These are phyloP conservation scores for Idaea straminata DNA, from an alignment of 2,888 invertebrate species.

Conservation along the genomic window DNA sequence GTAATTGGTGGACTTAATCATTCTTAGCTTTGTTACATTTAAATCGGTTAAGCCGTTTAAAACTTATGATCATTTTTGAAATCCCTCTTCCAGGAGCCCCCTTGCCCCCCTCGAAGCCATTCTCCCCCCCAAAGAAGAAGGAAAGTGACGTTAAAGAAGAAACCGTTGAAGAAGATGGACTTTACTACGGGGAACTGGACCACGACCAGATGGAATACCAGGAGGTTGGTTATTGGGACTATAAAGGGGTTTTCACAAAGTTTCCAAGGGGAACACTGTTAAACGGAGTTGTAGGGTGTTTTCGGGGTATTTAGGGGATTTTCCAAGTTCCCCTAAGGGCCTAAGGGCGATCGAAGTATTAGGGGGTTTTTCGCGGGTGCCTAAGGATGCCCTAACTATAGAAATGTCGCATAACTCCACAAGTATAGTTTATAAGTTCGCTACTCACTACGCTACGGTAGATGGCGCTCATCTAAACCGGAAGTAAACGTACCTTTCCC, in stretches of 20 bases:
- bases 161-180: constrained; percentile 73
- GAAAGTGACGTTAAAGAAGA: constrained; percentile 64
- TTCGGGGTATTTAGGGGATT: too few species aligned
- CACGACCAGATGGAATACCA: constrained; percentile 70
- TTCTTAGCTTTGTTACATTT: too few species aligned
- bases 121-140: constrained; percentile 24
- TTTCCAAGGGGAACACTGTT: background rate
- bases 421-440: too few species aligned
- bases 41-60: too few species aligned
- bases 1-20: too few species aligned
- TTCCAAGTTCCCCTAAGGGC: too few species aligned
- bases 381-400: too few species aligned
- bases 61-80: constrained; percentile 7
- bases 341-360: too few species aligned
- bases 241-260: background rate
- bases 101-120: constrained; percentile 19
- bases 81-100: constrained; percentile 26
- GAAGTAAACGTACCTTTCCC: constrained; percentile 5
- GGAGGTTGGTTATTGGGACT: constrained; percentile 44
- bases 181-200: constrained; percentile 74
- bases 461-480: too few species aligned
- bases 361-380: too few species aligned
- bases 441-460: too few species aligned
- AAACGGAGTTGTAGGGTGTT: background rate
- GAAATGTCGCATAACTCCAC: too few species aligned